Evolutionary conservation across 2,797 vertebrate species (phyloP).

Genomic region (Buphagus erythrorhynchus): DNA sequence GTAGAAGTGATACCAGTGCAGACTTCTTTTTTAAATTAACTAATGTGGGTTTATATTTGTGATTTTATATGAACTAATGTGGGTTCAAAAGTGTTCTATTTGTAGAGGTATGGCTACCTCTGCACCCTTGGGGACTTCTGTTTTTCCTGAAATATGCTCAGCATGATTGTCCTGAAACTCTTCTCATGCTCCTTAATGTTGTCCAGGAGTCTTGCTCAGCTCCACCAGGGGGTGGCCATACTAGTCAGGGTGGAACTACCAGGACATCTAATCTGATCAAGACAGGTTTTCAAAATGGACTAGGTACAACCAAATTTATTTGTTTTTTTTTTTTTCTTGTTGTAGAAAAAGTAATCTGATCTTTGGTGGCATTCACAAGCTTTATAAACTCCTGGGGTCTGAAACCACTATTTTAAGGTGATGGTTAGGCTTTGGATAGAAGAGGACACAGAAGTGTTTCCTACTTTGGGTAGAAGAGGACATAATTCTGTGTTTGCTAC

Average conservation of each 20-base stretch:
- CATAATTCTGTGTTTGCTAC: neutral
- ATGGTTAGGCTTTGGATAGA: neutral
- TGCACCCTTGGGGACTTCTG: rapidly evolving
- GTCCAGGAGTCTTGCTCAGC: neutral
- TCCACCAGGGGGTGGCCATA: rapidly evolving
- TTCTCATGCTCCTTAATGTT: neutral
- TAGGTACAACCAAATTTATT: neutral
- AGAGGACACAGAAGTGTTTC: no score
- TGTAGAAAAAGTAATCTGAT: neutral
- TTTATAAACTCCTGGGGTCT: neutral
- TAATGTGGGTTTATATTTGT: neutral
- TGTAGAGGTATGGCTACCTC: neutral
- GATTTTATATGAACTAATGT: neutral
- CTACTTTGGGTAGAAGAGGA: neutral
- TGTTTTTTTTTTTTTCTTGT: neutral
- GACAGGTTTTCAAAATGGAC: neutral
- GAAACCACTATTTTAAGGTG: neutral
- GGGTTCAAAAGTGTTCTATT: neutral
- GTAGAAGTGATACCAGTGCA: neutral
- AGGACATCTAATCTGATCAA: neutral
- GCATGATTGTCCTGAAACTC: neutral
- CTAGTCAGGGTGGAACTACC: rapidly evolving
- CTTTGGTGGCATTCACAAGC: neutral
- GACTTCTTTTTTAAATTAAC: neutral
- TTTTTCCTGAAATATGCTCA: neutral